These are phyloP conservation scores for Hydrophis major DNA, from an alignment of 2,797 vertebrate species.

Conservation along the genomic window DNA sequence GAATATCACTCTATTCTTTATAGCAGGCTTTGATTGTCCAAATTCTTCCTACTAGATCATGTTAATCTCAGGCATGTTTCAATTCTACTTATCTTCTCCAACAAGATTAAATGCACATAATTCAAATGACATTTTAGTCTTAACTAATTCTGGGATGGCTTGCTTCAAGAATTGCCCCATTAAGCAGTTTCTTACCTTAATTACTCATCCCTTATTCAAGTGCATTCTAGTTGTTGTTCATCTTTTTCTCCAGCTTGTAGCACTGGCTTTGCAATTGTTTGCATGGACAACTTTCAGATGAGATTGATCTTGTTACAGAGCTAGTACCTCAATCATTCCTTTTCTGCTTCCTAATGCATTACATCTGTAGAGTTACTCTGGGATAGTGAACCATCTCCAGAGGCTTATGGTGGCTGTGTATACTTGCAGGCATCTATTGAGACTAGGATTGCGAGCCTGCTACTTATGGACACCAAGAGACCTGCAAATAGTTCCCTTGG, in stretches of 20 bases:
- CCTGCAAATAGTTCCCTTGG: neutral
- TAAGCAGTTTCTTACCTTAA: neutral
- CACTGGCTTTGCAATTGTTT: constrained; percentile 1
- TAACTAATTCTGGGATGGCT: neutral
- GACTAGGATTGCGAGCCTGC: neutral
- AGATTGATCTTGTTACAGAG: constrained; percentile 15
- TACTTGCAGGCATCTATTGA: neutral
- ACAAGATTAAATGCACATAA: neutral
- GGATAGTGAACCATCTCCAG: neutral
- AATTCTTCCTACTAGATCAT: neutral
- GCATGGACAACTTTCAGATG: neutral
- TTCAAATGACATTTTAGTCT: neutral
- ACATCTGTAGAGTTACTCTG: neutral
- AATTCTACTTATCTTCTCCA: neutral
- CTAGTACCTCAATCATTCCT: constrained; percentile 13
- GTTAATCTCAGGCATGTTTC: neutral
- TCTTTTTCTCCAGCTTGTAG: neutral
- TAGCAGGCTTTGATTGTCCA: neutral
- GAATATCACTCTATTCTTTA: neutral
- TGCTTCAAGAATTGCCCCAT: neutral
- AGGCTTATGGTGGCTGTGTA: neutral
- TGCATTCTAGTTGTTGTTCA: neutral
- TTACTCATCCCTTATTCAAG: neutral
- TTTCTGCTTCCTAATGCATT: constrained; percentile 12
- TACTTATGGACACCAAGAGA: neutral